Evolutionary conservation across 1,140 invertebrate species (phyloP), one percentile per base, ranked within the genome.

Genomic region (Oncopodura yosiiana): DNA sequence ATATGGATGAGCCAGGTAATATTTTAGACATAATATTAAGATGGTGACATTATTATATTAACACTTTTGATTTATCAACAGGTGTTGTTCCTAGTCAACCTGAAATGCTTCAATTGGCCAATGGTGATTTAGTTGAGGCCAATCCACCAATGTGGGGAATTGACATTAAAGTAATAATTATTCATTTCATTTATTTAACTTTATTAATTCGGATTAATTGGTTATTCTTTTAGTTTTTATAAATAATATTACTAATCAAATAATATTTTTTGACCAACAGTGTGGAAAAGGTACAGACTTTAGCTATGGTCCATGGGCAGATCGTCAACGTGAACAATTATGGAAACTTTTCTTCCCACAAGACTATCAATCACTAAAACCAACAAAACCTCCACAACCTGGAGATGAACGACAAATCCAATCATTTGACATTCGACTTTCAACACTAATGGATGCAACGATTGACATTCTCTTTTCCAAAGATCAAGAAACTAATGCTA

Each of bases 271-370:
- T 39, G 62, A 27, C 11, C 34, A 53, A 34, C 53, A 74, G 70
- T 96, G 92, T 75, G 88, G 92, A 2, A 94, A 95, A 75, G 92
- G 84, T 21, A 98, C 94, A 36, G 90, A 97, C 68, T 92, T 97
- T 64, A 94, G 91, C 70, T 97, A 96, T 67, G 94, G 94, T 2
- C 94, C 95, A 3, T 99, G 94, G 94, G 93, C 92, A 5, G 94
- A 98, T 70, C 77, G 93, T 37, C 94, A 98, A 70, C 77, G 94
- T 53, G 93, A 96, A 70, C 82, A 93, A 71, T 72, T 98, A 16
- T 97, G 90, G 70, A 92, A 84, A 73, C 95, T 97, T 69, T 99
- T 99, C 69, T 96, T 89, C 69, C 94, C 94, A 3, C 83, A 86
- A 54, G 86, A 91, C 70, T 91, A 84, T 70, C 80, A 86, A 65